Base-by-base conservation (phyloP, 2,113 vertebrate species). In the Pyxicephalus adspersus region DNA sequence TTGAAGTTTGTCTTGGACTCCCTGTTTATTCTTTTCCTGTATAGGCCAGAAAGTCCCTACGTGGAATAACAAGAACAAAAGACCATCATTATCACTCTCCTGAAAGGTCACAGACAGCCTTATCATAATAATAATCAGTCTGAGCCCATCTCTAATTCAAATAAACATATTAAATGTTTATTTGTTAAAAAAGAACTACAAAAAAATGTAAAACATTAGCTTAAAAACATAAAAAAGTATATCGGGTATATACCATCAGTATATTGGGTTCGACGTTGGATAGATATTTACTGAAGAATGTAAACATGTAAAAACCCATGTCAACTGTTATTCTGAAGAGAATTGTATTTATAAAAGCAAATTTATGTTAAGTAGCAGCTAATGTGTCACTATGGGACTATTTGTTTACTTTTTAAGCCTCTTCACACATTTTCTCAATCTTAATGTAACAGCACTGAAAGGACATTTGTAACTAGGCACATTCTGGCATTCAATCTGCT, bases 331-430 rank as follows among this genome's bases (percentile, higher is more conserved):
- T 76, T 50, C 6, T 23, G 29, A 54, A 11, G 15, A 25, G 65
- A 51, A 51, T 64, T 52, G 13, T 64, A 34, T 64, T 64, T 28
- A 64, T 16, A 29, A 52, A 28, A 51, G 15, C 55, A 76, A 8
- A 64, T 25, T 64, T 76, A 63, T 52, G 31, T 22, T 76, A 64
- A 64, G 60, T 51, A 51, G 17, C 23, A 64, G 60, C 60, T 64
- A 76, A 76, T 76, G 25, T 76, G 60, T 64, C 74, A 76, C 74
- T 52, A 51, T 76, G 74, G 74, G 60, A 45, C 60, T 26, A 76
- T 76, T 64, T 76, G 60, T 76, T 64, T 76, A 64, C 60, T 64
- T 51, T 51, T 18, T 22, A 28, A 64, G 38, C 28, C 38, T 76
- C 60, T 64, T 51, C 60, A 63, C 74, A 76, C 74, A 76, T 64